Percentiles rank a stretch among this genome's conserved stretches.
Conservation (phyloP, 2,113 vertebrate species). For the Percopsis transmontana region DNA sequence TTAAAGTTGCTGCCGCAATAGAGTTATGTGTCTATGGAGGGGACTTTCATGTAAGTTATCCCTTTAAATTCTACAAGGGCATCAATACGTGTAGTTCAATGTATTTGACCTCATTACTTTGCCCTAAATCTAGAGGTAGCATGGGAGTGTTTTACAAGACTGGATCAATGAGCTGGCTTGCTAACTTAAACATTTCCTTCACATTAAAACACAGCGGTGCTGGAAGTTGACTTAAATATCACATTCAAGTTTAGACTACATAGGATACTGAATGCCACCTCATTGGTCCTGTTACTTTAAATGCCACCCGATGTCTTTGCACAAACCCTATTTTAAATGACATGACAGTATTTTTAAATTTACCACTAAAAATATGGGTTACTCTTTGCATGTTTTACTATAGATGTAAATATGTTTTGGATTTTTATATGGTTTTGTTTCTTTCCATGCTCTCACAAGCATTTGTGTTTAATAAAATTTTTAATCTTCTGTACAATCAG, state of each 20-base stretch:
- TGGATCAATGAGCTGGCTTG: slow-evolving; percentile 67
- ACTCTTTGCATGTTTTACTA: slow-evolving; percentile 79
- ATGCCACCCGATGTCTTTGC: slow-evolving; percentile 76
- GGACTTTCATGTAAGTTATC: slow-evolving; percentile 34
- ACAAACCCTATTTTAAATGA: slow-evolving; percentile 77
- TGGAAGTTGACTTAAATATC: neutral
- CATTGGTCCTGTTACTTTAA: slow-evolving; percentile 68
- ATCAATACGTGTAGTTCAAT: slow-evolving; percentile 45
- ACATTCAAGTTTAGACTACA: slow-evolving; percentile 16
- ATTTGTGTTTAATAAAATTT: slow-evolving; percentile 81
- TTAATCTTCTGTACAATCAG: slow-evolving; percentile 73
- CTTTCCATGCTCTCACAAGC: slow-evolving; percentile 77
- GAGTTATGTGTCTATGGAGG: slow-evolving; percentile 38
- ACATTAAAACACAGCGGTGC: slow-evolving; percentile 20
- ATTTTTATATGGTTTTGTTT: slow-evolving; percentile 80
- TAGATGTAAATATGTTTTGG: slow-evolving; percentile 79
- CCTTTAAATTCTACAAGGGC: slow-evolving; percentile 40
- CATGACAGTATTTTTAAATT: slow-evolving; percentile 78
- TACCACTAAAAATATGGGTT: slow-evolving; percentile 77
- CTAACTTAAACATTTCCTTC: slow-evolving; percentile 15
- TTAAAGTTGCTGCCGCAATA: slow-evolving; percentile 42
- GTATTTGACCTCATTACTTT: slow-evolving; percentile 54
- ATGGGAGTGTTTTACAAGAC: slow-evolving; percentile 62
- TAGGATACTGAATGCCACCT: slow-evolving; percentile 51
- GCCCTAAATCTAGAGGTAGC: slow-evolving; percentile 68